These are phyloP conservation scores for Uloborus plumipes DNA, from an alignment of 2,888 invertebrate species.

Conservation along the genomic window DNA sequence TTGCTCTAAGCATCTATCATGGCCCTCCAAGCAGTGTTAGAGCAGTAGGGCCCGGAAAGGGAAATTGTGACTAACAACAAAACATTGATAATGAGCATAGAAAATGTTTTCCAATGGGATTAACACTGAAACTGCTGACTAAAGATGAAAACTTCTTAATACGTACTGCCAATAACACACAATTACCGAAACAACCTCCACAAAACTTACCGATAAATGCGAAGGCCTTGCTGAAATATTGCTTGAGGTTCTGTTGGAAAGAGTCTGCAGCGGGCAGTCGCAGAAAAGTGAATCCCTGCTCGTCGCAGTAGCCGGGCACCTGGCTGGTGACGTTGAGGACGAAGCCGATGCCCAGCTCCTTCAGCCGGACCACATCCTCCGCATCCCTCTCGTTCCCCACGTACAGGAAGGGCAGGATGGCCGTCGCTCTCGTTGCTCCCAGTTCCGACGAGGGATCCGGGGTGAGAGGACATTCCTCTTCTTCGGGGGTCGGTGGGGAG, in stretches of 20 bases:
- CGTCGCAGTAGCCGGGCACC: constrained; percentile 80
- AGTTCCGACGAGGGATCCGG: not conserved
- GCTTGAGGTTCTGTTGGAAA: constrained; percentile 86
- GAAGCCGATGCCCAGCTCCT: constrained; percentile 80
- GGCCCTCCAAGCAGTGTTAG: too few relatives aligned
- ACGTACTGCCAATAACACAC: too few relatives aligned
- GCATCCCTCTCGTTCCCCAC: constrained; percentile 87
- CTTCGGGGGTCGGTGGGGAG: constrained; percentile 23
- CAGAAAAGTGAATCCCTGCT: constrained; percentile 78
- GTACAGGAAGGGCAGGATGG: constrained; percentile 84
- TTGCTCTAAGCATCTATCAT: too few relatives aligned
- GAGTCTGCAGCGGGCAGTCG: constrained; percentile 87
- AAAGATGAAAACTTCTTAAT: too few relatives aligned
- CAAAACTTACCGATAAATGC: constrained; percentile 83
- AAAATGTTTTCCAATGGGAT: too few relatives aligned
- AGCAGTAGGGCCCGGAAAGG: too few relatives aligned
- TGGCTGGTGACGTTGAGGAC: constrained; percentile 87
- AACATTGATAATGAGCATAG: too few relatives aligned
- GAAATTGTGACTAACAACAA: too few relatives aligned
- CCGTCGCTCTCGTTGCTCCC: constrained; percentile 77
- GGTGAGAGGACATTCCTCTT: not conserved
- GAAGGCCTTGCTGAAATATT: constrained; percentile 89
- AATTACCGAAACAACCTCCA: not conserved
- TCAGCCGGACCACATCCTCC: constrained; percentile 79
- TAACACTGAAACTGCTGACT: too few relatives aligned